Percentiles rank a stretch among this genome's conserved stretches.
Evolutionary conservation across 2,888 invertebrate genomes (phyloP).

Genomic region (Oscheius sp.): DNA sequence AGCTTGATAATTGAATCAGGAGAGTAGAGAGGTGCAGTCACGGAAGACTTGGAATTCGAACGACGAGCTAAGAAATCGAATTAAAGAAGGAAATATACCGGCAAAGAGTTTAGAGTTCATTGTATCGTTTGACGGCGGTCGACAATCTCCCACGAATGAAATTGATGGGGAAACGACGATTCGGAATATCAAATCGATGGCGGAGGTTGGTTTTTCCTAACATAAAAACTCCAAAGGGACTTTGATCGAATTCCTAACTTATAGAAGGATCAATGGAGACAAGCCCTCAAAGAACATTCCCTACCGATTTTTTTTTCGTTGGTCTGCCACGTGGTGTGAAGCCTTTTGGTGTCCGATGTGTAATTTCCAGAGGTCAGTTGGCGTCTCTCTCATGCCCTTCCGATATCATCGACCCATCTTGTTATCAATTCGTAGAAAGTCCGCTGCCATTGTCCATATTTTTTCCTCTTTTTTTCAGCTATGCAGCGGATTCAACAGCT

Average conservation of each 20-base stretch:
- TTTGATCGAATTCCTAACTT: not conserved
- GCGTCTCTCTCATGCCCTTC: constrained; percentile 3
- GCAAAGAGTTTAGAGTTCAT: constrained; percentile 26
- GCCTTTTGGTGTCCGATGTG: not conserved
- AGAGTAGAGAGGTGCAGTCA: constrained; percentile 2
- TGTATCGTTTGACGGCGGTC: not conserved
- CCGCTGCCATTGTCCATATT: not conserved
- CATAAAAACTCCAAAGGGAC: not conserved
- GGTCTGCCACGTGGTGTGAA: not conserved
- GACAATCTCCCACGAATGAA: constrained; percentile 1
- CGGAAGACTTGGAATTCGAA: constrained; percentile 16
- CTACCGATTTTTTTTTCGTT: too few species aligned
- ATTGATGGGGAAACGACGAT: not conserved
- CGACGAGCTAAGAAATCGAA: constrained; percentile 8
- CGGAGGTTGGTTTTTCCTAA: not conserved
- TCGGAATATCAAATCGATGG: not conserved
- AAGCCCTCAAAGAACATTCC: too few species aligned
- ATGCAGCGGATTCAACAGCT: constrained; percentile 59
- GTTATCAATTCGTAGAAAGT: constrained; percentile 12
- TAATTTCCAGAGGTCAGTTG: not conserved
- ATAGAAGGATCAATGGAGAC: not conserved
- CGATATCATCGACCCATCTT: not conserved
- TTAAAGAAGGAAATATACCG: not conserved
- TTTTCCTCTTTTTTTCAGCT: not conserved
- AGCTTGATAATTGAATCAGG: constrained; percentile 18